Base-by-base conservation (phyloP, 2,113 vertebrate genomes). In the Alces alces region DNA sequence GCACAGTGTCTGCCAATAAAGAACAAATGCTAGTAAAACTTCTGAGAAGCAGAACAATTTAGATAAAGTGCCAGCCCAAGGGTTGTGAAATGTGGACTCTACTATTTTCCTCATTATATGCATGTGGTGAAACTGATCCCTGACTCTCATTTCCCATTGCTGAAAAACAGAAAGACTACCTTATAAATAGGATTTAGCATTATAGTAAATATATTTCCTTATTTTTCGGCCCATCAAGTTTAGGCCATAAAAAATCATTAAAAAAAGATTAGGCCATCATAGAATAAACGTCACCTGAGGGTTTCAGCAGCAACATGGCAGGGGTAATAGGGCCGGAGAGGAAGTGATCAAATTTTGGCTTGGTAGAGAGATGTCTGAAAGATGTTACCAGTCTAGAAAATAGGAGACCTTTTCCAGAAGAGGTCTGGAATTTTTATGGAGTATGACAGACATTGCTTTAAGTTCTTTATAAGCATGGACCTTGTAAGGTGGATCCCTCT, bases 1-100 rank as follows among this genome's bases (percentile, higher is more conserved):
- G 3, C 45, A 39, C 25, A 85, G 47, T 15, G 2, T 88, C 76
- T 92, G 28, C 73, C 45, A 55, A 36, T 60, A 86, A 78, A 92
- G 64, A 80, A 21, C 12, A 88, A 76, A 83, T 4, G 23, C 43
- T 76, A 54, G 90, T 85, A 86, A 87, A 66, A 4, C 43, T 54
- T 91, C 17, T 4, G 21, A 82, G 60, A 73, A 60, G 39, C 70
- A 90, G 86, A 91, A 76, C 94, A 50, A 57, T 33, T 58, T 57
- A 93, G 70, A 96, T 30, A 23, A 85, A 95, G 36, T 57, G 13
- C 36, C 73, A 82, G 57, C 54, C 52, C 30, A 55, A 92, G 80
- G 52, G 8, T 11, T 39, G n/a, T 45, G 23, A 96, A 89, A 80
- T 14, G 45, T 5, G 15, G 10, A 23, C 55, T 88, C 15, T 30